Percentiles rank a stretch among this genome's conserved stretches.
Evolutionary conservation across 2,797 vertebrate species (phyloP).

Genomic region (Sparidentex hasta): DNA sequence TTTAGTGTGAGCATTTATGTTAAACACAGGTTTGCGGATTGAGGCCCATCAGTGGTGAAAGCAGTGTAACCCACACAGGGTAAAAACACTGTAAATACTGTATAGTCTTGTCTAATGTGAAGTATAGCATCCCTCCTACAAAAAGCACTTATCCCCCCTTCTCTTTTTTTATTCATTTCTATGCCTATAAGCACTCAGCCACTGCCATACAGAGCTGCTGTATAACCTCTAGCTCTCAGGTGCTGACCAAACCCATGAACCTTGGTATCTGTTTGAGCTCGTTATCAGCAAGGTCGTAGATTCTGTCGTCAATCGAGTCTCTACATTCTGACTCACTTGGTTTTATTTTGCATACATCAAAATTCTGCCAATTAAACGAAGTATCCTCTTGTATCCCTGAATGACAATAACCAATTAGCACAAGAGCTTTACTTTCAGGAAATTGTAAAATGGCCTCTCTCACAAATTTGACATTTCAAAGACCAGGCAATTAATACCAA

Average conservation of each 20-base stretch:
- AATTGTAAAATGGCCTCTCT: not conserved
- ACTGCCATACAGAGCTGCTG: slow-evolving; percentile 4
- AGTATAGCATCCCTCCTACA: slow-evolving; percentile 15
- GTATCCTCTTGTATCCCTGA: not conserved
- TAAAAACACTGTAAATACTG: slow-evolving; percentile 9
- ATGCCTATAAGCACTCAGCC: not conserved
- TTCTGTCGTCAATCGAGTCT: not conserved
- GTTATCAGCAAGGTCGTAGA: slow-evolving; percentile 42
- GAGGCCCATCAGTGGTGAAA: not conserved
- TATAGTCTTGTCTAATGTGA: not conserved
- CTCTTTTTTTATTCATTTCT: not conserved
- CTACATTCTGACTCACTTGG: not conserved
- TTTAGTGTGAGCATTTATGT: not conserved
- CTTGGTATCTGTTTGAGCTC: slow-evolving; percentile 30
- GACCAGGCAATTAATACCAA: too few species aligned
- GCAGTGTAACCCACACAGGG: slow-evolving; percentile 9
- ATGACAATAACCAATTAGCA: slow-evolving; percentile 7
- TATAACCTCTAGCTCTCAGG: not conserved
- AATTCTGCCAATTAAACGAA: slow-evolving; percentile 10
- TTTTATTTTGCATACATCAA: not conserved
- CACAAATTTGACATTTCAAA: not conserved
- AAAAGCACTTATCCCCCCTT: not conserved
- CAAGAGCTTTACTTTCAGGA: not conserved
- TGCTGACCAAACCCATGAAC: slow-evolving; percentile 26
- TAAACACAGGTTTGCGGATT: not conserved